Evolutionary conservation across 1,140 invertebrate species (phyloP), one percentile per base, ranked within the genome.

Genomic region (Drosophila seguyi): DNA sequence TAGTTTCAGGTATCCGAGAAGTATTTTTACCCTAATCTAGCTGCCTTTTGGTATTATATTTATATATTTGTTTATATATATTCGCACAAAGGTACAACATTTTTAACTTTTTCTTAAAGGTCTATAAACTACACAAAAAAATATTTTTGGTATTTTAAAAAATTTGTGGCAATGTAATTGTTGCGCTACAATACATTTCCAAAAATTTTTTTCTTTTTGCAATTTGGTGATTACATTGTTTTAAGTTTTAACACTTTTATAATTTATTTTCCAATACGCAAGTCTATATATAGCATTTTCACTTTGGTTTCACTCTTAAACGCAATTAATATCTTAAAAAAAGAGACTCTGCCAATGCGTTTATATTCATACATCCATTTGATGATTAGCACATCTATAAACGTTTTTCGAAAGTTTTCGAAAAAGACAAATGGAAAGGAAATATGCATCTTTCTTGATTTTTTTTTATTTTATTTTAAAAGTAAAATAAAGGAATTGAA

Each of bases 111-210:
- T 13, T 11, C 5, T 13, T 6, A 6, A 10, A 27, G n/a, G 6
- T 31, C 2, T 50, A 18, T 18, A 50, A 18, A 13, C 27, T 31
- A 34, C 6, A 20, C 25, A 34, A 50, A 50, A 34, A 50, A 14
- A 13, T 2, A 11, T 6, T 1, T 11, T 20, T 41, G 5, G 2
- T 3, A 2, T 44, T 14, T 6, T 0, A 45, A 22, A 45, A 45
- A 47, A 47, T 47, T 16, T 3, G 44, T 45, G 44, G 7, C 44
- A 25, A 47, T 47, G 22, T 25, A 16, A 47, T 47, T 16, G 22
- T 16, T 47, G 44, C 44, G 44, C 44, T 14, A 25, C 20, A 45
- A 45, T 47, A 27, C 45, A 48, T 48, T 27, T 27, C 25, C 45
- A 27, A 16, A 10, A 25, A 47, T 47, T 0, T 25, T n/a, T 27